Conservation (phyloP, 1,140 invertebrate genomes). For the Sycobia sp. region DNA sequence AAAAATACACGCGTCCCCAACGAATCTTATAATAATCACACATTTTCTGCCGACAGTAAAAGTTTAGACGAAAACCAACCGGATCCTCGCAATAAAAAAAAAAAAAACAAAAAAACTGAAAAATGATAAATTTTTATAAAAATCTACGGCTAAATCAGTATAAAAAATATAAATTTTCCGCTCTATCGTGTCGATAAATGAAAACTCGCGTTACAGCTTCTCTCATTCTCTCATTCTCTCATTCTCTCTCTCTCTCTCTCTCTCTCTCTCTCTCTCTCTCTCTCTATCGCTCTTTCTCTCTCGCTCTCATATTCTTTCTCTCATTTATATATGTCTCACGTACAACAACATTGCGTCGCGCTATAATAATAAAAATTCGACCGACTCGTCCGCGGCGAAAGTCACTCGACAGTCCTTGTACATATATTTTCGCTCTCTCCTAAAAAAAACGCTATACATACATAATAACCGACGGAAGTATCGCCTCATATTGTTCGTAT, state of each 20-base stretch:
- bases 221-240: not conserved
- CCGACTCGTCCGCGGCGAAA: conserved; percentile 34
- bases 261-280: not conserved
- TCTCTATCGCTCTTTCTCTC: not conserved
- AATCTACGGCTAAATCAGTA: conserved; percentile 35
- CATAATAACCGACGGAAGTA: conserved; percentile 25
- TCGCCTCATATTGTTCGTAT: conserved; percentile 20
- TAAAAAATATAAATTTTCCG: conserved; percentile 37
- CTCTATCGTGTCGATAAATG: conserved; percentile 11
- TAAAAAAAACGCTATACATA: conserved; percentile 29
- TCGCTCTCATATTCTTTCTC: too few species aligned
- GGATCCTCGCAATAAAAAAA: conserved; percentile 6
- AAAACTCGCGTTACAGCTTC: conserved; percentile 21
- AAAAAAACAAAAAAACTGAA: too few species aligned
- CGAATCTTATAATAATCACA: not conserved
- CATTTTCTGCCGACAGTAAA: not conserved
- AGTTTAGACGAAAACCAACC: conserved; percentile 4
- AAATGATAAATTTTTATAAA: conserved; percentile 33
- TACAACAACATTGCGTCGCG: conserved; percentile 18
- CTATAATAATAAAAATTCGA: conserved; percentile 20
- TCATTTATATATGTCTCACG: not conserved
- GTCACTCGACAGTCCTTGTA: conserved; percentile 24
- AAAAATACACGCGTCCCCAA: too few species aligned
- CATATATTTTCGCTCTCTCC: conserved; percentile 8
- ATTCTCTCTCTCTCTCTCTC: not conserved